Evolutionary conservation across 64 coral and sea anemone genomes (phyloP).

Genomic region (Anthopleura sola): DNA sequence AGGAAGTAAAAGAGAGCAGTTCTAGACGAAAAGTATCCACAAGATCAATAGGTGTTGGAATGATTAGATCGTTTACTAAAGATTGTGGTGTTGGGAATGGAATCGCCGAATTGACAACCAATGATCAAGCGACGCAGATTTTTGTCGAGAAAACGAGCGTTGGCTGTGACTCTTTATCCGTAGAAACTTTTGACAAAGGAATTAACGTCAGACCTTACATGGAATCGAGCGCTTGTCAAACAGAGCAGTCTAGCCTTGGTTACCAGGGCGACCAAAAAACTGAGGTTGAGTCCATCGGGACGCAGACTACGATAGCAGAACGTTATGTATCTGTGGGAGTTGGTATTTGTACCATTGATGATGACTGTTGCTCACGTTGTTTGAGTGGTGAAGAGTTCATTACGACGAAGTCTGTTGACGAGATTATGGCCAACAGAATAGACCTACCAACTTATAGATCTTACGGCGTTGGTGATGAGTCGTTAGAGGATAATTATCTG

Average conservation of each 20-base stretch:
- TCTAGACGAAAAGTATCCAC: slow-evolving; percentile 29
- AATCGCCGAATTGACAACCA: slow-evolving; percentile 36
- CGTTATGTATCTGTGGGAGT: slow-evolving; percentile 72
- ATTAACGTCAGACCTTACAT: slow-evolving; percentile 43
- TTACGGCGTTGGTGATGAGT: slow-evolving; percentile 44
- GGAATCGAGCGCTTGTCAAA: slow-evolving; percentile 26
- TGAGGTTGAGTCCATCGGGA: not conserved
- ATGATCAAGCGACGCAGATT: slow-evolving; percentile 45
- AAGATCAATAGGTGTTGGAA: slow-evolving; percentile 88
- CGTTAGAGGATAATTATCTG: slow-evolving; percentile 58
- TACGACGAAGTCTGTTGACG: slow-evolving; percentile 61
- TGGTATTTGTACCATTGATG: slow-evolving; percentile 78
- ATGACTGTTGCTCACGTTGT: slow-evolving; percentile 59
- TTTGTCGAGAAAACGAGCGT: slow-evolving; percentile 21
- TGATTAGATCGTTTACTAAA: slow-evolving; percentile 81
- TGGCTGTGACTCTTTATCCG: slow-evolving; percentile 40
- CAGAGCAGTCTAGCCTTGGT: not conserved
- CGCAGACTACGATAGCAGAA: slow-evolving; percentile 52
- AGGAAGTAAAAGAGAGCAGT: not conserved
- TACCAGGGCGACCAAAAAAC: not conserved
- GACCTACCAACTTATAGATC: slow-evolving; percentile 55
- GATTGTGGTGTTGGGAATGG: slow-evolving; percentile 68
- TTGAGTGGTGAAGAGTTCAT: slow-evolving; percentile 18
- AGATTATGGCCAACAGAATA: slow-evolving; percentile 77
- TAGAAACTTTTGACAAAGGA: slow-evolving; percentile 31